A percentile compares a stretch with the other conserved stretches of the same genome.
phyloP scores from a whole-genome alignment of 2,113 vertebrate species.

The Leptodactylus fuscus region DNA sequence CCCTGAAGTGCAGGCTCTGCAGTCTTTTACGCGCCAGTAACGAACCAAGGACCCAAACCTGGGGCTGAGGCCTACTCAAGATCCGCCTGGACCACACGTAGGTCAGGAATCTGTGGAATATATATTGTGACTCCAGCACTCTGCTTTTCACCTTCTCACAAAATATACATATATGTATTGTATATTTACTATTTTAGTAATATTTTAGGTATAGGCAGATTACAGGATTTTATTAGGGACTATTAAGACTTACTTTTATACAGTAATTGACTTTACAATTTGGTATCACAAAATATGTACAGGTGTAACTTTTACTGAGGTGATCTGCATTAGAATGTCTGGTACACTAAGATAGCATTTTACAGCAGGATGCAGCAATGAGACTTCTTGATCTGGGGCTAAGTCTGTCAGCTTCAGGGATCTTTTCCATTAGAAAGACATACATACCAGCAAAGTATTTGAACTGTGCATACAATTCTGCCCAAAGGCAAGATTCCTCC shows the following conservation, averaged over 20 bases:
- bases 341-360: constrained; percentile 21
- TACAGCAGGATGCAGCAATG: constrained; percentile 36
- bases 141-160: no score
- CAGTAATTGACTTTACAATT: neutral
- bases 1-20: no score
- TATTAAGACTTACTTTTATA: neutral
- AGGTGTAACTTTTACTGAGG: neutral
- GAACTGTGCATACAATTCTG: constrained; percentile 38
- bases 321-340: constrained; percentile 34
- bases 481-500: constrained; percentile 43
- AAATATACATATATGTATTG: no score
- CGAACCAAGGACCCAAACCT: no score
- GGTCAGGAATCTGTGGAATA: no score
- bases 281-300: neutral
- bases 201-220: no score
- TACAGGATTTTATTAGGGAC: neutral
- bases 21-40: no score
- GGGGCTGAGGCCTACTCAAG: no score
- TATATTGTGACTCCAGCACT: no score
- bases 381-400: constrained; percentile 42
- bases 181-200: no score
- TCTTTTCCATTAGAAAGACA: constrained; percentile 44
- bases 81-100: no score
- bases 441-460: constrained; percentile 55
- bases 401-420: constrained; percentile 36